Conservation (phyloP, 2,888 invertebrate species). For the Hyposoter didymator region DNA sequence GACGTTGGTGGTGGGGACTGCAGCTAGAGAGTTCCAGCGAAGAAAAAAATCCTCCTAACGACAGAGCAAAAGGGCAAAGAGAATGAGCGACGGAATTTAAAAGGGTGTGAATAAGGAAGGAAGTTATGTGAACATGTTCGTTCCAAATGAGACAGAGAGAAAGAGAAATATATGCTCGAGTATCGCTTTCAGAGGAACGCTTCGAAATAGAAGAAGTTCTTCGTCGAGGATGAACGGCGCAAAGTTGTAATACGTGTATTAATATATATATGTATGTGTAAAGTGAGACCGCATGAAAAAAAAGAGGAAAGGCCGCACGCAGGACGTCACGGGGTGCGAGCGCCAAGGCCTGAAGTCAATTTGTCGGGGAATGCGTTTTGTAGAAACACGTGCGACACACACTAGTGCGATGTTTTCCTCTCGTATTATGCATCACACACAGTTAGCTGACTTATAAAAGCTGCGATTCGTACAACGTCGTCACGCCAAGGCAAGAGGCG, state of each 20-base stretch:
- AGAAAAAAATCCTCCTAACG: constrained; percentile 4
- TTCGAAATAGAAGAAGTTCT: constrained; percentile 64
- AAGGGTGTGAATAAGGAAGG: constrained; percentile 47
- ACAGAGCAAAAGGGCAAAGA: constrained; percentile 6
- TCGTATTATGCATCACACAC: constrained; percentile 32
- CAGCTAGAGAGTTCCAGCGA: constrained; percentile 1
- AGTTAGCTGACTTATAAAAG: constrained; percentile 45
- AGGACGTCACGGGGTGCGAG: constrained; percentile 68
- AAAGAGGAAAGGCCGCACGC: constrained; percentile 60
- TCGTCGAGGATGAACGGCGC: constrained; percentile 51
- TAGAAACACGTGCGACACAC: constrained; percentile 80
- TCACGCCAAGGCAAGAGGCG: not conserved
- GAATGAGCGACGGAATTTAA: constrained; percentile 35
- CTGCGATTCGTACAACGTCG: constrained; percentile 33
- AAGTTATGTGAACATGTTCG: constrained; percentile 14
- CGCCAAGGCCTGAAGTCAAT: constrained; percentile 83
- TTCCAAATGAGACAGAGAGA: constrained; percentile 38
- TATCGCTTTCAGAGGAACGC: constrained; percentile 73
- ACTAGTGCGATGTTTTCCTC: constrained; percentile 52
- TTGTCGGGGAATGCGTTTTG: constrained; percentile 83
- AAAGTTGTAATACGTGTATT: constrained; percentile 24
- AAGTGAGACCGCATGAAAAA: constrained; percentile 17
- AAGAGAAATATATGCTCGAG: constrained; percentile 57
- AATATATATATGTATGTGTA: constrained; percentile 4
- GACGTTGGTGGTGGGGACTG: constrained; percentile 31